Conservation (phyloP, 2,888 invertebrate genomes). For the Endotricha flammealis region DNA sequence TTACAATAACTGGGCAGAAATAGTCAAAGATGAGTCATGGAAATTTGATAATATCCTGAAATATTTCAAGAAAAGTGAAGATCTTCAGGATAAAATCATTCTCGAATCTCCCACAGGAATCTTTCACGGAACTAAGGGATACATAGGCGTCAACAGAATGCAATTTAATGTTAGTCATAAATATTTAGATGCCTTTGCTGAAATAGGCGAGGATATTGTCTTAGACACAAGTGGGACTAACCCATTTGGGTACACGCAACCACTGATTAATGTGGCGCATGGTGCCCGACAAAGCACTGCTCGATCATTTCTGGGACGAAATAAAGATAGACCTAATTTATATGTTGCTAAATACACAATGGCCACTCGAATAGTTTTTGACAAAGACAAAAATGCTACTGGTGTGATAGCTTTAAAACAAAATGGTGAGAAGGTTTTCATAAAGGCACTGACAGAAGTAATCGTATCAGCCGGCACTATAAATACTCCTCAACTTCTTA, state of each 20-base stretch:
- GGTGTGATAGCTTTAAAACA: constrained; percentile 21
- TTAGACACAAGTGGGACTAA: constrained; percentile 49
- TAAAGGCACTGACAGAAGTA: constrained; percentile 33
- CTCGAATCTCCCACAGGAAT: constrained; percentile 19
- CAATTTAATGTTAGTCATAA: constrained; percentile 14
- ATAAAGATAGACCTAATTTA: constrained; percentile 63
- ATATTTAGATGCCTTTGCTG: constrained; percentile 42
- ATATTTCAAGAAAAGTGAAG: constrained; percentile 38
- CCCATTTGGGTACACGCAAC: constrained; percentile 55
- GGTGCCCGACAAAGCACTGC: constrained; percentile 48
- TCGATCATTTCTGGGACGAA: constrained; percentile 24
- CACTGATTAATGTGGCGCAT: constrained; percentile 52
- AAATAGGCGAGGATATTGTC: constrained; percentile 46
- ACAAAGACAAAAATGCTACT: constrained; percentile 24
- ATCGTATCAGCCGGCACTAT: constrained; percentile 40
- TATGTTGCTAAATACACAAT: constrained; percentile 42
- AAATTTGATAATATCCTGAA: constrained; percentile 28
- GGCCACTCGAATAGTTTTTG: constrained; percentile 27
- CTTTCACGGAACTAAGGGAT: constrained; percentile 26
- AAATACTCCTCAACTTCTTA: constrained; percentile 38
- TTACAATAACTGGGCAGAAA: constrained; percentile 28
- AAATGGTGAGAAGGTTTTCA: constrained; percentile 9
- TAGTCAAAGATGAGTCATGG: constrained; percentile 29
- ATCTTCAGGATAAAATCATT: constrained; percentile 19
- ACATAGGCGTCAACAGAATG: constrained; percentile 23